These are phyloP conservation scores for Procavia capensis DNA, from an alignment of 2,113 vertebrate genomes.

Conservation along the genomic window DNA sequence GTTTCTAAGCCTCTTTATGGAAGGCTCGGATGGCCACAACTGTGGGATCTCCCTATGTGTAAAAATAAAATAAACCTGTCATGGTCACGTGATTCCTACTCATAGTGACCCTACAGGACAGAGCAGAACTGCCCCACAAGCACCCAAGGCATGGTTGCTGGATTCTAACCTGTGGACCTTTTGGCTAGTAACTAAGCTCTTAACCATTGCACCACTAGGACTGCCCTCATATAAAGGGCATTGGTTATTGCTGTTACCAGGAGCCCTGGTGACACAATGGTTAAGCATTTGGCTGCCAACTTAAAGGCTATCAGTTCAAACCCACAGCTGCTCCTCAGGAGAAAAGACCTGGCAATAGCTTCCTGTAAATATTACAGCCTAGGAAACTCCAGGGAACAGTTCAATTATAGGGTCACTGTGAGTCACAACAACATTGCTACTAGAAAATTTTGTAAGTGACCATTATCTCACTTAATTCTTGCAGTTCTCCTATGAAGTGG, in stretches of 20 bases:
- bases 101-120: no score
- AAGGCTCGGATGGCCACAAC: background rate
- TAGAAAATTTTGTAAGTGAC: background rate
- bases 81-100: background rate
- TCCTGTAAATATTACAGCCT: background rate
- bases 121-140: no score
- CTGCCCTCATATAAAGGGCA: no score
- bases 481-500: background rate
- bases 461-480: background rate
- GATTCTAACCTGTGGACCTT: no score
- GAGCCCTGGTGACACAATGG: background rate
- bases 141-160: no score
- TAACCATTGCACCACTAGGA: no score
- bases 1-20: background rate
- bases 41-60: no score
- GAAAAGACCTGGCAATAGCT: background rate
- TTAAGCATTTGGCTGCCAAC: background rate
- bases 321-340: background rate
- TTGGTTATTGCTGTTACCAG: background rate
- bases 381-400: background rate
- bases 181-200: no score
- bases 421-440: background rate
- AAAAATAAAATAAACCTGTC: no score
- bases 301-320: background rate
- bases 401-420: background rate